Evolutionary conservation across 2,113 vertebrate species (phyloP).

Genomic region (Odocoileus hemionus): DNA sequence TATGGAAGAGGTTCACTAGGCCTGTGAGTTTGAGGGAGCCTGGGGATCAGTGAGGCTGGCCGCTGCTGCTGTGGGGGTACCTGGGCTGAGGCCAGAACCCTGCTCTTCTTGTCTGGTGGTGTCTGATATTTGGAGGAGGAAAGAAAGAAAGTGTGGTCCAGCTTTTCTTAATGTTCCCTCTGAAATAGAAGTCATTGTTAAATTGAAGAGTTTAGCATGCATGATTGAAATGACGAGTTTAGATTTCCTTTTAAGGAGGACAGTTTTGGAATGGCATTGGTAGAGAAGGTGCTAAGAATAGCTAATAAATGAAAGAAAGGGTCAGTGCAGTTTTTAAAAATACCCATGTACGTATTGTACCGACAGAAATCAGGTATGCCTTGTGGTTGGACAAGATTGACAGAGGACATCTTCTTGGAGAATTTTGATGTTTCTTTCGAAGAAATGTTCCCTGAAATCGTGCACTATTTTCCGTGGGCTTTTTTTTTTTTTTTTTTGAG

Average conservation of each 20-base stretch:
- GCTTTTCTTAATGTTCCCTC: not conserved
- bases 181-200: not conserved
- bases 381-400: not conserved
- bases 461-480: not conserved
- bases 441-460: not conserved
- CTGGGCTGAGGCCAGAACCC: not conserved
- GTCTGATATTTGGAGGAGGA: not conserved
- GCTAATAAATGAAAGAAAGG: not conserved
- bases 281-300: not conserved
- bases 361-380: not conserved
- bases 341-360: not conserved
- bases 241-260: not conserved
- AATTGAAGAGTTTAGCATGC: not conserved
- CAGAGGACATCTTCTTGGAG: not conserved
- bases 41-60: not conserved
- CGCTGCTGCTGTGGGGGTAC: not conserved
- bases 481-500: not conserved
- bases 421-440: not conserved
- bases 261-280: not conserved
- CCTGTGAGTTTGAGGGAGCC: not conserved
- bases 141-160: not conserved
- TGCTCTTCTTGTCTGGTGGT: not conserved
- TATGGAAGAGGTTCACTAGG: not conserved
- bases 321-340: not conserved
- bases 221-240: not conserved